Evolutionary conservation across 2,888 invertebrate genomes (phyloP).

Genomic region (Mythimna impura): DNA sequence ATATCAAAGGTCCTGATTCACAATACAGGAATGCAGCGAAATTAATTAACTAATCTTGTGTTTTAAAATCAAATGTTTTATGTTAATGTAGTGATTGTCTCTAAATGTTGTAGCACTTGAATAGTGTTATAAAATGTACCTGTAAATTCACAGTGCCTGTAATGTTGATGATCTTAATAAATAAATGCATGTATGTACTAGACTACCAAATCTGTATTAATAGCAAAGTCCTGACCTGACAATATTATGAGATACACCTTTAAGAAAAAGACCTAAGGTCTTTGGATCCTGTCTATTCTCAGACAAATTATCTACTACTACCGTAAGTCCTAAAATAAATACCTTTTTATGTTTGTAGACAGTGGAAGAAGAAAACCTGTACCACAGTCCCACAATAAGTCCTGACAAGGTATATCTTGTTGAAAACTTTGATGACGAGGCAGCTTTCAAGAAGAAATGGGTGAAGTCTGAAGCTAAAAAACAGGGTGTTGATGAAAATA

Average conservation of each 20-base stretch:
- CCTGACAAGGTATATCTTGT: constrained; percentile 93
- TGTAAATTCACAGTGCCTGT: too few species aligned
- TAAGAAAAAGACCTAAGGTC: too few species aligned
- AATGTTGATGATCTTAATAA: too few species aligned
- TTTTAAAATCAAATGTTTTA: too few species aligned
- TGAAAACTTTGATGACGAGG: constrained; percentile 96
- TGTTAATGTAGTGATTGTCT: too few species aligned
- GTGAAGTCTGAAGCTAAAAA: constrained; percentile 97
- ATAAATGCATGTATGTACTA: not conserved
- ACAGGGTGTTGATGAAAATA: constrained; percentile 95
- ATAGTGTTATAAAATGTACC: too few species aligned
- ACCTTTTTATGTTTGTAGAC: constrained; percentile 61
- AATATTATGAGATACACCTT: not conserved
- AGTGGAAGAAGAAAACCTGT: constrained; percentile 89
- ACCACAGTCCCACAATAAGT: constrained; percentile 93
- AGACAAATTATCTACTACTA: not conserved
- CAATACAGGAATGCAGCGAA: too few species aligned
- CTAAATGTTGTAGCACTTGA: too few species aligned
- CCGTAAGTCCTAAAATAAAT: not conserved
- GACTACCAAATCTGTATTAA: not conserved
- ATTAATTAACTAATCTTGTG: too few species aligned
- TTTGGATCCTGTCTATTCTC: not conserved
- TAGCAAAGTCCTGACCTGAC: too few species aligned
- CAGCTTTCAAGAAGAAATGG: constrained; percentile 95
- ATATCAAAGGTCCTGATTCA: not conserved